Evolutionary conservation across 1,140 invertebrate species (phyloP).

Genomic region (Aleiodes sp.): DNA sequence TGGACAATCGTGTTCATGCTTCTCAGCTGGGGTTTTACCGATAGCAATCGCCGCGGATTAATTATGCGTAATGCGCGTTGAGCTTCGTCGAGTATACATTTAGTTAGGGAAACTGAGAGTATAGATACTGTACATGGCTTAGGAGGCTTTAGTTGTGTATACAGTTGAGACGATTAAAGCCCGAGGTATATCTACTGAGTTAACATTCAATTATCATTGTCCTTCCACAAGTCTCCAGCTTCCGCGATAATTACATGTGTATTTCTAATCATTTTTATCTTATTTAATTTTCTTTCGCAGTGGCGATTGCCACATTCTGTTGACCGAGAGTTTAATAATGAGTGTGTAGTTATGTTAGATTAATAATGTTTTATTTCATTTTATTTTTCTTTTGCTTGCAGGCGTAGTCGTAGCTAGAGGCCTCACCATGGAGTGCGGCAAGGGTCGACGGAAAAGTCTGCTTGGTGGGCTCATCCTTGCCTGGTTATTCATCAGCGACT

Average conservation of each 20-base stretch:
- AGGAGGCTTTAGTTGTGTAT: background rate
- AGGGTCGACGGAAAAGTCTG: slow-evolving; percentile 61
- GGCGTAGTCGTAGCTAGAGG: slow-evolving; percentile 63
- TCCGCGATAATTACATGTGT: slow-evolving; percentile 49
- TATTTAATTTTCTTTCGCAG: background rate
- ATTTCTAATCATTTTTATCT: background rate
- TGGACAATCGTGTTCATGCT: slow-evolving; percentile 14
- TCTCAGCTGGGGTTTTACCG: slow-evolving; percentile 28
- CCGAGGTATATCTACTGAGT: slow-evolving; percentile 3
- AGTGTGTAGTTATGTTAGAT: background rate
- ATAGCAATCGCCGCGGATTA: slow-evolving; percentile 49
- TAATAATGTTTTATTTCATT: background rate
- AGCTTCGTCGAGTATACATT: slow-evolving; percentile 22
- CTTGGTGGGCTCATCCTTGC: slow-evolving; percentile 59
- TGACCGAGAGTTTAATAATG: no score
- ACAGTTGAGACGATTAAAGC: background rate
- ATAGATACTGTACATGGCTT: background rate
- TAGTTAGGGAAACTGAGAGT: background rate
- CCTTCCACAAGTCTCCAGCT: slow-evolving; percentile 42
- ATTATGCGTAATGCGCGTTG: slow-evolving; percentile 52
- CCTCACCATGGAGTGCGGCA: slow-evolving; percentile 63
- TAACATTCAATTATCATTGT: slow-evolving; percentile 55
- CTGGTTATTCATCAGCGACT: slow-evolving; percentile 60
- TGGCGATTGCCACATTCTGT: background rate
- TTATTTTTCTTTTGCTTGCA: slow-evolving; percentile 49